Evolutionary conservation across 53 echinoderm and acorn worm species (phyloP).

Genomic region (Patiria pectinifera): DNA sequence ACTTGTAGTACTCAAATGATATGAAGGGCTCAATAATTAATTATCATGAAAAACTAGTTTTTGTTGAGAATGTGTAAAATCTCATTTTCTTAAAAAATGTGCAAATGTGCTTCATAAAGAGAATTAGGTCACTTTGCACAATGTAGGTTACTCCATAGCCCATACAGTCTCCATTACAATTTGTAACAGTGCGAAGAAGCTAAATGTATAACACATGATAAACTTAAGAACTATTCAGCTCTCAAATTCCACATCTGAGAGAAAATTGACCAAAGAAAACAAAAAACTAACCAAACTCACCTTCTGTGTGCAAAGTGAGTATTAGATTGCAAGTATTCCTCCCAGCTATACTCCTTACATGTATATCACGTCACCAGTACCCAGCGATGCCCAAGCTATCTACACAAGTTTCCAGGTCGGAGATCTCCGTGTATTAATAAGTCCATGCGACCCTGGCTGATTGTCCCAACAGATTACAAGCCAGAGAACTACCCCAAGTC

Average conservation of each 20-base stretch:
- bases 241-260: neutral
- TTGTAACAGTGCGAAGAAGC: neutral
- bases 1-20: too few relatives aligned
- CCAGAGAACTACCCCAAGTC: neutral
- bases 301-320: neutral
- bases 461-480: neutral
- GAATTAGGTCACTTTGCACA: too few relatives aligned
- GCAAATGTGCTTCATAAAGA: too few relatives aligned
- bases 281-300: neutral
- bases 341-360: neutral
- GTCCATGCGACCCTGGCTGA: neutral
- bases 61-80: too few relatives aligned
- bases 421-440: neutral
- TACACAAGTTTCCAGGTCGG: neutral
- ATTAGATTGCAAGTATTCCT: conserved; percentile 8
- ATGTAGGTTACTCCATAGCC: too few relatives aligned
- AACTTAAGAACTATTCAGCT: neutral
- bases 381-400: neutral
- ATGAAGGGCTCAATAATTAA: too few relatives aligned
- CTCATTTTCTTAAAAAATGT: too few relatives aligned
- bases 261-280: neutral
- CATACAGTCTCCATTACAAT: too few relatives aligned
- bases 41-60: too few relatives aligned
- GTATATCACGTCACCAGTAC: conserved; percentile 1
- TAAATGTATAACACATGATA: neutral